Base-by-base conservation (phyloP, 2,888 invertebrate species). In the Conops quadrifasciatus region DNA sequence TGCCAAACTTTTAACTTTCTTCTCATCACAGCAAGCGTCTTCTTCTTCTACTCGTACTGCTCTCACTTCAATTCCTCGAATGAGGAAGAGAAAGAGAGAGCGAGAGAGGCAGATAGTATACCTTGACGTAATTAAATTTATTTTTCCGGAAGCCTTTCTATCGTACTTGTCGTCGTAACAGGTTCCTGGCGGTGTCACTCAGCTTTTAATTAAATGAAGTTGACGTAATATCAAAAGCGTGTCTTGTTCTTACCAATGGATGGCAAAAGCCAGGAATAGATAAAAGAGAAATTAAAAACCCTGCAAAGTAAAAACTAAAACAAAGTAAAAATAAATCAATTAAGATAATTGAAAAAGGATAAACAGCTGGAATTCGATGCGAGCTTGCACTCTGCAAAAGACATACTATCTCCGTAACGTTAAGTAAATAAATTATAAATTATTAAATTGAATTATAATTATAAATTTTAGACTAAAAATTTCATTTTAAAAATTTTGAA, bases 151-250 rank as follows among this genome's bases (percentile, higher is more conserved):
- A 36, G 36, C 9, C 36, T 4, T 36, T 36, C 9, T 4, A 5
- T n/a, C 53, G 4, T n/a, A 15, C 4, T 11, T 9, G n/a, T 11
- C 19, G 7, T 11, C n/a, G 19, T n/a, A 5, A 13, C 49, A n/a
- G 21, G 72, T 11, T 24, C 4, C 47, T 24, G 13, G 45, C 72
- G 69, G 63, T 73, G 72, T 73, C 26, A 19, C 47, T 45, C 30
- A 67, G 53, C 19, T 78, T 79, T 70, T 79, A 72, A 74, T 79
- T 80, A 79, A 79, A 80, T 79, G 80, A 80, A 78, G 77, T 80
- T 78, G 79, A 79, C 78, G 43, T 28, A 28, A 62, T n/a, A 13
- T 28, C 11, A 30, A 5, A 62, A 62, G 36, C 21, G 43, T 59
- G 24, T 26, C 30, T 43, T 62, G 53, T 53, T 53, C 49, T n/a